Percentiles rank a stretch among this genome's conserved stretches.
These are phyloP conservation scores for Gymnoscopelus braueri DNA, from an alignment of 2,797 vertebrate species.

Conservation along the genomic window DNA sequence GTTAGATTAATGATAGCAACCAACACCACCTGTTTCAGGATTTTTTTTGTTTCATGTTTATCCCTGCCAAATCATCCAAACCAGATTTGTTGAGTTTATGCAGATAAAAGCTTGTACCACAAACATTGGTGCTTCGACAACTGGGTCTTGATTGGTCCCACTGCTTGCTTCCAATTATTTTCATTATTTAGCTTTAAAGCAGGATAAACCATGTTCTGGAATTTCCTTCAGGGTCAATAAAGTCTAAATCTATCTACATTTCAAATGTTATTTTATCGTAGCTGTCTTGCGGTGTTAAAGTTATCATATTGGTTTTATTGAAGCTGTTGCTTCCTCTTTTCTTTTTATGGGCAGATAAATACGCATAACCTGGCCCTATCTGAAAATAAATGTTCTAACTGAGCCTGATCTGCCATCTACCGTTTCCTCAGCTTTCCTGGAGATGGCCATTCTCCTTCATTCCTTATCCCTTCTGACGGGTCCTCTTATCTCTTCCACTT, in stretches of 20 bases:
- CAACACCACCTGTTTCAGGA: conserved; percentile 20
- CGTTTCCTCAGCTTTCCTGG: conserved; percentile 62
- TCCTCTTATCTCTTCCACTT: conserved; percentile 79
- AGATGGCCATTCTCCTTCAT: conserved; percentile 64
- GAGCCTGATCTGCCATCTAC: conserved; percentile 50
- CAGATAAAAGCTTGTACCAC: conserved; percentile 44
- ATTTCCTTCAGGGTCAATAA: background rate
- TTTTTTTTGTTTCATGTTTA: conserved; percentile 37
- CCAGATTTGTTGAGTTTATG: conserved; percentile 35
- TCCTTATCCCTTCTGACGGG: conserved; percentile 67
- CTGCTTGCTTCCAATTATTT: conserved; percentile 12
- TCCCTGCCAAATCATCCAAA: conserved; percentile 38
- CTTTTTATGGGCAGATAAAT: conserved; percentile 35
- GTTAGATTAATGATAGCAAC: conserved; percentile 39
- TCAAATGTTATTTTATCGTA: conserved; percentile 5
- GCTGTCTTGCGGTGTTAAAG: conserved; percentile 14
- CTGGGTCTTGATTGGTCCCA: conserved; percentile 13
- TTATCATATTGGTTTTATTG: conserved; percentile 28
- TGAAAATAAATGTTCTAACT: conserved; percentile 48
- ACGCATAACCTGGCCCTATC: conserved; percentile 33
- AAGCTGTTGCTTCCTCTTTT: conserved; percentile 29
- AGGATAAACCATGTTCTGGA: conserved; percentile 15
- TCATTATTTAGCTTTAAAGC: conserved; percentile 4
- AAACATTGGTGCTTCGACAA: conserved; percentile 31
- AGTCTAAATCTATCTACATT: background rate